Conservation (phyloP, 2,888 invertebrate species). For the Phyllotreta cruciferae region DNA sequence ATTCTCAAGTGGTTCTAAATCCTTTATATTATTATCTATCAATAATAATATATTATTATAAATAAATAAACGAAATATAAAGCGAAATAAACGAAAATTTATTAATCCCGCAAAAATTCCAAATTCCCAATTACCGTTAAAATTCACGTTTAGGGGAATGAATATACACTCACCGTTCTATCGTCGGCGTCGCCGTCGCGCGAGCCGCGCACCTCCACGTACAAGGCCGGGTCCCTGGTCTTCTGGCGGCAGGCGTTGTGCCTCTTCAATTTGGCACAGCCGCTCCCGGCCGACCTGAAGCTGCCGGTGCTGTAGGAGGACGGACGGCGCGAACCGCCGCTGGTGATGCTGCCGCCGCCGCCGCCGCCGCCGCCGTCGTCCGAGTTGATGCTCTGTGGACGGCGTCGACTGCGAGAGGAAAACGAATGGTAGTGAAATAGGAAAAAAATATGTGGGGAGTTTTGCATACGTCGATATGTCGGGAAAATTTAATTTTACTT, state of each 20-base stretch:
- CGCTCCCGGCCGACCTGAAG: conserved; percentile 55
- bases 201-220: conserved; percentile 41
- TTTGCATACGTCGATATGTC: too few relatives aligned
- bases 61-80: too few relatives aligned
- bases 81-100: not conserved
- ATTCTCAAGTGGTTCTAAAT: too few relatives aligned
- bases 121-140: not conserved
- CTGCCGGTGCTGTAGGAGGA: conserved; percentile 48
- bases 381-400: conserved; percentile 54
- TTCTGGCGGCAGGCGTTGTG: conserved; percentile 59
- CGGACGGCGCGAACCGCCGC: conserved; percentile 25
- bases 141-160: not conserved
- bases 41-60: too few relatives aligned
- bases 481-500: too few relatives aligned
- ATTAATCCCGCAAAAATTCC: not conserved
- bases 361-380: conserved; percentile 50
- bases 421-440: conserved; percentile 2
- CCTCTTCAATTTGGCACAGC: conserved; percentile 57
- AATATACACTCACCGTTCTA: conserved; percentile 48
- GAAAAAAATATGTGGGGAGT: too few relatives aligned
- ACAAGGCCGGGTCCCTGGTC: conserved; percentile 47
- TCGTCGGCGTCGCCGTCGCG: conserved; percentile 38
- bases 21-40: too few relatives aligned
- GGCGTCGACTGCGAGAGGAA: conserved; percentile 49
- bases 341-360: conserved; percentile 24